Conservation (phyloP, 2,888 invertebrate species). For the Leptinotarsa peninsularis region DNA sequence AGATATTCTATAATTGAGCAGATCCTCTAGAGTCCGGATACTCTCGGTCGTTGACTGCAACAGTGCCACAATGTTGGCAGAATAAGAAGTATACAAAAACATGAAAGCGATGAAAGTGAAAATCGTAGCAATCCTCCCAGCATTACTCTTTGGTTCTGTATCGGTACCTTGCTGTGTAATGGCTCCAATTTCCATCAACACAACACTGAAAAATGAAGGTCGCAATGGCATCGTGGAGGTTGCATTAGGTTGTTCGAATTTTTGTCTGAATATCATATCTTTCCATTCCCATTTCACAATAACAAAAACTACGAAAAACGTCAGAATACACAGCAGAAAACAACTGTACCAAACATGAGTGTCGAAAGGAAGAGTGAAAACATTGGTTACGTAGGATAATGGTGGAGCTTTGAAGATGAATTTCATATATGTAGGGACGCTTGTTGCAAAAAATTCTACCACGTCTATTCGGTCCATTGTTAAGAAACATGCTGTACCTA, state of each 20-base stretch:
- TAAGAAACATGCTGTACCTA: slow-evolving; percentile 65
- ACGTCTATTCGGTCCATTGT: slow-evolving; percentile 58
- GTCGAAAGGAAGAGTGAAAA: slow-evolving; percentile 76
- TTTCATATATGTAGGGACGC: slow-evolving; percentile 68
- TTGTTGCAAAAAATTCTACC: slow-evolving; percentile 71
- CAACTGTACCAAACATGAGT: slow-evolving; percentile 74
- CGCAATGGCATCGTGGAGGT: slow-evolving; percentile 38
- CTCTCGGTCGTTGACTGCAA: slow-evolving; percentile 74
- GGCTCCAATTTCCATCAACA: slow-evolving; percentile 66
- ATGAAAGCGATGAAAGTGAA: slow-evolving; percentile 64
- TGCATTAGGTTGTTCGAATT: slow-evolving; percentile 27
- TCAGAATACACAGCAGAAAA: slow-evolving; percentile 65
- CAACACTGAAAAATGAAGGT: slow-evolving; percentile 52
- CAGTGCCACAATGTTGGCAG: slow-evolving; percentile 76
- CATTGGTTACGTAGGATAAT: slow-evolving; percentile 74
- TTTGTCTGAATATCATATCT: slow-evolving; percentile 48
- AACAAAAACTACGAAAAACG: slow-evolving; percentile 53
- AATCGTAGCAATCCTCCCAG: slow-evolving; percentile 65
- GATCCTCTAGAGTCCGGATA: slow-evolving; percentile 69
- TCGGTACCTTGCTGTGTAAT: slow-evolving; percentile 68
- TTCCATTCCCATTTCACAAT: slow-evolving; percentile 60
- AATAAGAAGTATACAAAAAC: slow-evolving; percentile 75
- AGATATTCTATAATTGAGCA: slow-evolving; percentile 71
- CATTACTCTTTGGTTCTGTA: slow-evolving; percentile 64
- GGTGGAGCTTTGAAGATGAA: slow-evolving; percentile 78